These are phyloP conservation scores for Arbacia lixula DNA, from an alignment of 53 echinoderm and acorn worm species.

Conservation along the genomic window DNA sequence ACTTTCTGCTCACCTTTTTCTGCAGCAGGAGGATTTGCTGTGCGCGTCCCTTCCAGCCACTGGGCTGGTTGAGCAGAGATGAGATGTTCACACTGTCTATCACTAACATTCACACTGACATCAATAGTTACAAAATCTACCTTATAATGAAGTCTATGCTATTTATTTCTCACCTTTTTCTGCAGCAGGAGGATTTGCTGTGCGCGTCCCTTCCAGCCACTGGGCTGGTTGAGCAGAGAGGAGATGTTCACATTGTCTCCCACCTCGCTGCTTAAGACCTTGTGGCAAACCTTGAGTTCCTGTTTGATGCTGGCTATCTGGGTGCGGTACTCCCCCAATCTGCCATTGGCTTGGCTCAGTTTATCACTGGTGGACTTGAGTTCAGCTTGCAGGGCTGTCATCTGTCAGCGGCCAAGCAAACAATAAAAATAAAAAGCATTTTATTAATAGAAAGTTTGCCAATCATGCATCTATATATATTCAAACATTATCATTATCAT, in stretches of 20 bases:
- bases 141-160: background rate
- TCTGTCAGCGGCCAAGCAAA: no score
- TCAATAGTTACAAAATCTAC: no score
- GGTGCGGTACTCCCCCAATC: constrained; percentile 84
- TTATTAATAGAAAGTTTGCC: background rate
- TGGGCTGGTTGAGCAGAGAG: constrained; percentile 67
- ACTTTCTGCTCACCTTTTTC: constrained; percentile 75
- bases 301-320: constrained; percentile 89
- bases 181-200: constrained; percentile 90
- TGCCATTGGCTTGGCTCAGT: constrained; percentile 73
- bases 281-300: constrained; percentile 78
- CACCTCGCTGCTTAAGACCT: constrained; percentile 76
- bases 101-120: no score
- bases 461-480: no score
- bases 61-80: constrained; percentile 67
- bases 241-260: constrained; percentile 87
- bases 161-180: constrained; percentile 75
- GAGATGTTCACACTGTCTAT: constrained; percentile 82
- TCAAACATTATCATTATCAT: no score
- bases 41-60: constrained; percentile 88
- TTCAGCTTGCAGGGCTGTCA: constrained; percentile 67
- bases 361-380: constrained; percentile 83
- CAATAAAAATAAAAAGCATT: background rate
- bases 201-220: constrained; percentile 88
- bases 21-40: constrained; percentile 90